Percentiles rank a stretch among this genome's conserved stretches.
Conservation (phyloP, 2,113 vertebrate species). For the Oncorhynchus nerka region DNA sequence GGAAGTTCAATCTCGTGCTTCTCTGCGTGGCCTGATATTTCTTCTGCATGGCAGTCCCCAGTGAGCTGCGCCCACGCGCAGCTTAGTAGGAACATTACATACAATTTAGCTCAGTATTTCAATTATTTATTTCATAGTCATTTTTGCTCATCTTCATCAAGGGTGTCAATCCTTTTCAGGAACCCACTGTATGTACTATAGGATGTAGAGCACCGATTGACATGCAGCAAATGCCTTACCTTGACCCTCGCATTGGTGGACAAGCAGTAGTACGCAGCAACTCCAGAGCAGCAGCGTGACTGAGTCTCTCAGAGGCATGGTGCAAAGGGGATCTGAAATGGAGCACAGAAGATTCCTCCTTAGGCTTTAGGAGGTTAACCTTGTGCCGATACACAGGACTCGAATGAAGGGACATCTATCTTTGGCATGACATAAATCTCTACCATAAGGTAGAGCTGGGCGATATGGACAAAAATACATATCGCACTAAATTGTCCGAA, state of each 20-base stretch:
- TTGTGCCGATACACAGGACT: not conserved
- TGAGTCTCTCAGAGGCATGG: slow-evolving; percentile 48
- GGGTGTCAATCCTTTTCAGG: too few species aligned
- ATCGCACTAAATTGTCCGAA: too few species aligned
- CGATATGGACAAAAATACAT: too few species aligned
- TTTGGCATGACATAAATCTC: not conserved
- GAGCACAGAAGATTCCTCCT: not conserved
- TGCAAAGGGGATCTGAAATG: slow-evolving; percentile 47
- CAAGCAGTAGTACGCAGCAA: slow-evolving; percentile 34
- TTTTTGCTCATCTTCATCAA: too few species aligned
- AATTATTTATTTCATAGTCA: too few species aligned
- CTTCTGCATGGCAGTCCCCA: too few species aligned
- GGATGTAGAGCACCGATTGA: not conserved
- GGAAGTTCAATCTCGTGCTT: too few species aligned
- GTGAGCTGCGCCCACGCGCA: too few species aligned
- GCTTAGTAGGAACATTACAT: too few species aligned
- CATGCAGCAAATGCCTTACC: slow-evolving; percentile 48
- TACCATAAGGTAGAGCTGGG: not conserved
- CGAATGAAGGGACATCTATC: not conserved
- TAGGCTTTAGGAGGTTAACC: not conserved
- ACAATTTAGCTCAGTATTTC: too few species aligned
- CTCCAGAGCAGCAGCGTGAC: slow-evolving; percentile 41
- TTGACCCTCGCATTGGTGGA: slow-evolving; percentile 49
- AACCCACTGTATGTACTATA: too few species aligned
- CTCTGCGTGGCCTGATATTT: too few species aligned